Percentiles rank a stretch among this genome's conserved stretches.
Evolutionary conservation across 1,140 invertebrate species (phyloP).

Genomic region (Aplysia californica): DNA sequence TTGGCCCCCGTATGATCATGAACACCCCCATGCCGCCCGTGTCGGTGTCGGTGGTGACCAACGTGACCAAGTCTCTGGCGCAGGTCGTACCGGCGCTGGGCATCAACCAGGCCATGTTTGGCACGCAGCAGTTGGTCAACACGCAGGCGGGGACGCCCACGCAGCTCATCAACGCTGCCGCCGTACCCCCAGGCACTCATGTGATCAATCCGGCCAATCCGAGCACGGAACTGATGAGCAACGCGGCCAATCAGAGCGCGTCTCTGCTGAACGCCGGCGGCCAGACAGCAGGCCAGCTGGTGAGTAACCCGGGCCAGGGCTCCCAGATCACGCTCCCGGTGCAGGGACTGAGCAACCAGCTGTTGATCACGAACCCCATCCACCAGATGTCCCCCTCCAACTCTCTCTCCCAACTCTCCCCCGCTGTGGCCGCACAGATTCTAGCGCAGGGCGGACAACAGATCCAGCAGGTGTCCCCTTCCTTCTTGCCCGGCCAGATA

Average conservation of each 20-base stretch:
- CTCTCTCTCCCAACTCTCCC: conserved; percentile 17
- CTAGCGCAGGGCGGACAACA: conserved; percentile 17
- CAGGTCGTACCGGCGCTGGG: conserved; percentile 12
- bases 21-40: conserved; percentile 11
- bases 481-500: conserved; percentile 12
- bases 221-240: no score
- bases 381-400: conserved; percentile 19
- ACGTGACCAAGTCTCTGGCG: conserved; percentile 18
- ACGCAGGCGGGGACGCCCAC: not conserved
- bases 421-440: conserved; percentile 26
- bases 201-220: not conserved
- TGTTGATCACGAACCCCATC: conserved; percentile 11
- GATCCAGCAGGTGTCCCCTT: conserved; percentile 21
- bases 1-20: conserved; percentile 18
- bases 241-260: no score
- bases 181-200: not conserved
- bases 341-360: conserved; percentile 3
- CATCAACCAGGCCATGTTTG: conserved; percentile 20
- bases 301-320: not conserved
- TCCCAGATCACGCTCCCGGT: conserved; percentile 8
- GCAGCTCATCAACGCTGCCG: not conserved
- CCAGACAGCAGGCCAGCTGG: not conserved
- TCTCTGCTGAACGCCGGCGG: no score
- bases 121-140: not conserved
- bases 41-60: conserved; percentile 8